Percentiles rank a stretch among this genome's conserved stretches.
Conservation (phyloP, 1,140 invertebrate species). For the Chrysopa pallens region DNA sequence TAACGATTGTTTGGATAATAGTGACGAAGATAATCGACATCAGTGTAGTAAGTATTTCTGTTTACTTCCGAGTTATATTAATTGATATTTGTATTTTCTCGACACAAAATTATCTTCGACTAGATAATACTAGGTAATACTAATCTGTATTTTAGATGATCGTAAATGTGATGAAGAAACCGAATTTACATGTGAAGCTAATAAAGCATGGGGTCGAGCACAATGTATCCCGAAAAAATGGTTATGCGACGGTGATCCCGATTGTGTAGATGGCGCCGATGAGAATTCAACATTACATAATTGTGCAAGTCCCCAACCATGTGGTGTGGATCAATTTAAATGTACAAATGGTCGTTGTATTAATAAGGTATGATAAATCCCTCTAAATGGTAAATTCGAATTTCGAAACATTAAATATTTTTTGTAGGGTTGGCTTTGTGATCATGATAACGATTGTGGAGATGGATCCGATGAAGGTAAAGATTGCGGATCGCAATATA, state of each 20-base stretch:
- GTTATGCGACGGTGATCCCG: constrained; percentile 91
- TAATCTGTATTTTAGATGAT: constrained; percentile 37
- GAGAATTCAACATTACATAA: constrained; percentile 71
- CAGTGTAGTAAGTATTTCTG: constrained; percentile 73
- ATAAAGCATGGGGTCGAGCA: constrained; percentile 77
- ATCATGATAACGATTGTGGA: constrained; percentile 87
- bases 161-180: constrained; percentile 81
- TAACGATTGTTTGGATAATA: constrained; percentile 85
- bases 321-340: constrained; percentile 72
- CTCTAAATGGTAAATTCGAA: no score
- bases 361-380: constrained; percentile 10
- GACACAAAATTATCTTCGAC: not conserved
- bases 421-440: constrained; percentile 48
- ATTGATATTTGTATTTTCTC: not conserved
- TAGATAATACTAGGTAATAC: not conserved
- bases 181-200: constrained; percentile 77
- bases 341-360: constrained; percentile 83
- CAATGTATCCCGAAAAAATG: constrained; percentile 88
- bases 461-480: constrained; percentile 87
- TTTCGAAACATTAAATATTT: no score
- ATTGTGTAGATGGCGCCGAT: constrained; percentile 93
- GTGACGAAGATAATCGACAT: constrained; percentile 78
- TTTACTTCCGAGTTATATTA: no score
- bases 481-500: constrained; percentile 68
- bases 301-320: constrained; percentile 64